phyloP scores from a whole-genome alignment of 2,888 invertebrate species.

The Argyresthia goedartella region DNA sequence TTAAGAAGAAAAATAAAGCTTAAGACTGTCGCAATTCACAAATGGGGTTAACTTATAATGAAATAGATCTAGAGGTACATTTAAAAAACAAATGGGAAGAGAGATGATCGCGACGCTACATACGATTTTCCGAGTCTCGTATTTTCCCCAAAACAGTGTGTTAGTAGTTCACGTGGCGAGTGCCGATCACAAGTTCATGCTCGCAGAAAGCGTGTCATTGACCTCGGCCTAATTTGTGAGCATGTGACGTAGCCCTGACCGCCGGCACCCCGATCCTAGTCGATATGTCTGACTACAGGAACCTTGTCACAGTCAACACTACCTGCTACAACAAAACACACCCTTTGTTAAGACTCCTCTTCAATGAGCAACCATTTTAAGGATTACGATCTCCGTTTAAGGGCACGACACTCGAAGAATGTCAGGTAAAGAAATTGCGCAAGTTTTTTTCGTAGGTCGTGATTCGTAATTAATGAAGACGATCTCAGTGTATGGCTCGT shows the following conservation, averaged over 20 bases:
- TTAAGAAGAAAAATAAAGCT: no score
- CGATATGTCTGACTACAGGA: background rate
- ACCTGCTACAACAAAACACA: background rate
- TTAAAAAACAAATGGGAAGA: no score
- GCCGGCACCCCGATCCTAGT: background rate
- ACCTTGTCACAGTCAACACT: background rate
- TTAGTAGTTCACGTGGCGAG: no score
- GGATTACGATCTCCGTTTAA: background rate
- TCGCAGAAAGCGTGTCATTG: background rate
- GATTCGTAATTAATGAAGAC: background rate
- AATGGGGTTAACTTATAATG: no score
- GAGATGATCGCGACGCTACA: no score
- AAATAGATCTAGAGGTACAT: no score
- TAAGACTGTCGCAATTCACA: no score
- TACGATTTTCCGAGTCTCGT: no score
- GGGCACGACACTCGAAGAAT: background rate
- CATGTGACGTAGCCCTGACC: constrained; percentile 9
- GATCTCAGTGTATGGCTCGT: background rate
- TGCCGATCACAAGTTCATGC: no score
- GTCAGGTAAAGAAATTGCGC: background rate
- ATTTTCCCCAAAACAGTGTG: no score
- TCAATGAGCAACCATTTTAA: background rate
- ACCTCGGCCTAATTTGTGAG: constrained; percentile 9
- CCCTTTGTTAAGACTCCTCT: background rate
- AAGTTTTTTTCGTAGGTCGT: background rate